Evolutionary conservation across 2,113 vertebrate species (phyloP), one percentile per base, ranked within the genome.

Genomic region (Craseonycteris thonglongyai): DNA sequence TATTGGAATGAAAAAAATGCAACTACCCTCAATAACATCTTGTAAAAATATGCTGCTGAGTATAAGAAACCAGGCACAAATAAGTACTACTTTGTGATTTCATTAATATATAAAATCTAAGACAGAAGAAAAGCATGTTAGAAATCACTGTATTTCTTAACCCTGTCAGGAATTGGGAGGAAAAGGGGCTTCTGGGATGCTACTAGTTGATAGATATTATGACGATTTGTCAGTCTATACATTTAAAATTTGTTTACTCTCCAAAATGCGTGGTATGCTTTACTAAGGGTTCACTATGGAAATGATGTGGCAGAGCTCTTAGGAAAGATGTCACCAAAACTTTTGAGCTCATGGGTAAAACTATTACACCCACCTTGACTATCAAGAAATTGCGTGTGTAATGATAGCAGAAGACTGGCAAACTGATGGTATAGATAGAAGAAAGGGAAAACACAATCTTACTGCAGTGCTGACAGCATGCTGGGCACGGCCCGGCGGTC

Each of bases 401-500:
- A 22, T 38, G 49, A 65, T 14, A 49, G 5, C 16, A 18, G 45
- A 83, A 83, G 45, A 35, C 18, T 66, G 59, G 51, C 15, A 66
- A 51, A 28, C 45, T 61, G 59, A 63, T 47, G 78, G 59, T 82
- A 47, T 4, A 63, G 40, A n/a, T 21, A 12, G 22, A 51, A 38
- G 30, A 22, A 82, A 81, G 13, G 18, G 58, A 42, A 30, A 80
- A 33, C 42, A 61, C 15, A 33, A 21, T 81, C 78, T 45, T 33
- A 63, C n/a, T 63, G 6, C 47, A 42, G 33, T 24, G 11, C 24
- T 63, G 11, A 75, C 56, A 49, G n/a, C 24, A 19, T 75, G 14
- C 58, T 35, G 26, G 12, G 86, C 16, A 7, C 14, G 26, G 24
- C 45, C 9, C 58, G 42, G 58, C 58, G 90, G 99, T 99, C 89